Percentiles rank a stretch among this genome's conserved stretches.
Conservation (phyloP, 2,113 vertebrate species). For the Bubalus kerabau region DNA sequence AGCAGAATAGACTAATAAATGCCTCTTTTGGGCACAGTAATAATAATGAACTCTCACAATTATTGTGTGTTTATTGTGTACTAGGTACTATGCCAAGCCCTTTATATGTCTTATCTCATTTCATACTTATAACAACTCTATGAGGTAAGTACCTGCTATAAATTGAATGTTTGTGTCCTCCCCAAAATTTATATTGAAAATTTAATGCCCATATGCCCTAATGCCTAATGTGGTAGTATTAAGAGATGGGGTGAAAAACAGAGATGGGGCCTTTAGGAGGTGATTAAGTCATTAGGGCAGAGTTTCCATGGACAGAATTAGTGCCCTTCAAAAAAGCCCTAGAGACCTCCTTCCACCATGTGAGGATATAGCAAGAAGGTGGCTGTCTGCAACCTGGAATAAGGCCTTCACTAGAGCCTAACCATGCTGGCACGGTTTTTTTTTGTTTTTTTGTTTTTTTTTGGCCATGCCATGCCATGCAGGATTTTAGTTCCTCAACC, state of each 20-base stretch:
- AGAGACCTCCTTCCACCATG: neutral
- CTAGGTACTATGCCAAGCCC: neutral
- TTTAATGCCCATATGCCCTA: neutral
- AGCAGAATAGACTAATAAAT: neutral
- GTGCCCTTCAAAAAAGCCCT: neutral
- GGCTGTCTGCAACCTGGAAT: neutral
- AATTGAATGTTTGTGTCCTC: neutral
- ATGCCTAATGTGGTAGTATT: neutral
- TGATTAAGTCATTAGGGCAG: neutral
- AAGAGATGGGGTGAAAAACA: neutral
- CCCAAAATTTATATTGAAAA: neutral
- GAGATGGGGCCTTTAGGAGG: neutral
- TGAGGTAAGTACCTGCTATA: neutral
- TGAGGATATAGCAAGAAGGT: neutral
- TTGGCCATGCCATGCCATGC: neutral
- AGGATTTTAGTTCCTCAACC: neutral
- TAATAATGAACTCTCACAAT: neutral
- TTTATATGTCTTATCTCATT: neutral
- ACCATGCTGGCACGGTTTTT: neutral
- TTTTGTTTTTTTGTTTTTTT: neutral
- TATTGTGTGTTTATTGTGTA: neutral
- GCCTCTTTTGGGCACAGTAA: neutral
- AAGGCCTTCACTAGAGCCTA: neutral
- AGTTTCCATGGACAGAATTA: neutral
- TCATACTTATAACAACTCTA: neutral